Evolutionary conservation across 2,797 vertebrate genomes (phyloP).

Genomic region (Protosalanx chinensis): DNA sequence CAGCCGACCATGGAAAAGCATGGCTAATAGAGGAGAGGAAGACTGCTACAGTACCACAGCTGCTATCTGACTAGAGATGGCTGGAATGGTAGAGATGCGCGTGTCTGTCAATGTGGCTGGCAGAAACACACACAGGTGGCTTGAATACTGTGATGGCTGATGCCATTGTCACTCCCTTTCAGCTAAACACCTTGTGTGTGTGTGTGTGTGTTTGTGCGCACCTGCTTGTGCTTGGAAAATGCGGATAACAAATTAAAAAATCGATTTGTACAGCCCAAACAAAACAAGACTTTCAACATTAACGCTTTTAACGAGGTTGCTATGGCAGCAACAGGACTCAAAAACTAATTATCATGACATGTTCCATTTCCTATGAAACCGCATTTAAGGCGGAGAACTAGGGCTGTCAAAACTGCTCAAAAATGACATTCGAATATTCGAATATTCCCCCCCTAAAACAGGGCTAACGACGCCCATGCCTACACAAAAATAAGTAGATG

Average conservation of each 20-base stretch:
- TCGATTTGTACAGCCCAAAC: constrained; percentile 46
- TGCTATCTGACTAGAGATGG: constrained; percentile 28
- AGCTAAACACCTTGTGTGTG: not conserved
- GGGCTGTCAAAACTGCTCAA: too few species aligned
- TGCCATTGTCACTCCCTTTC: constrained; percentile 18
- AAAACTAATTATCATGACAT: not conserved
- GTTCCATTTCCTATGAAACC: not conserved
- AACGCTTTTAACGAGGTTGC: constrained; percentile 23
- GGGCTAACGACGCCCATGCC: too few species aligned
- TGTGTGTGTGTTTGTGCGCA: not conserved
- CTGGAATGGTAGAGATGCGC: constrained; percentile 20
- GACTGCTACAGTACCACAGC: constrained; percentile 26
- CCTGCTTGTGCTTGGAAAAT: constrained; percentile 1
- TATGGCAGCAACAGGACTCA: constrained; percentile 1
- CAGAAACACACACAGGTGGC: too few species aligned
- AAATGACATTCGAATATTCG: too few species aligned
- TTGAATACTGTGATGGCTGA: constrained; percentile 25
- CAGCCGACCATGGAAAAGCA: constrained; percentile 15
- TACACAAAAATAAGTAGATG: too few species aligned
- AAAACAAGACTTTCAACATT: constrained; percentile 27
- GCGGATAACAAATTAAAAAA: constrained; percentile 49
- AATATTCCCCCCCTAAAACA: too few species aligned
- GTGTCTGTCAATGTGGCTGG: constrained; percentile 14
- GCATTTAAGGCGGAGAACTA: not conserved
- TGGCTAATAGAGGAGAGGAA: constrained; percentile 9